These are phyloP conservation scores for Autographa gamma DNA, from an alignment of 2,888 invertebrate genomes.

Conservation along the genomic window DNA sequence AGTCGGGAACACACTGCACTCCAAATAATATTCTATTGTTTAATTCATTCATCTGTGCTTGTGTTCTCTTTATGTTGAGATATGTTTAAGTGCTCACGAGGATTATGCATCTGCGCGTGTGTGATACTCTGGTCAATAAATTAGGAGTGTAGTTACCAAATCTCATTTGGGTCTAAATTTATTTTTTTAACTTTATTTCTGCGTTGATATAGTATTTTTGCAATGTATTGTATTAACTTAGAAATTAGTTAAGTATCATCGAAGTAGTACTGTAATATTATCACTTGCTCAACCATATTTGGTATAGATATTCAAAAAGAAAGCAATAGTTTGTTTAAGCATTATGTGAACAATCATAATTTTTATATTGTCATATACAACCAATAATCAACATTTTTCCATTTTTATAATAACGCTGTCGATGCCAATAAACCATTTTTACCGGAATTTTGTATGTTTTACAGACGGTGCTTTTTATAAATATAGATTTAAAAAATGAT, in stretches of 20 bases:
- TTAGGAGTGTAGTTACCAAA: conserved; percentile 78
- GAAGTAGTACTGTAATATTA: conserved; percentile 71
- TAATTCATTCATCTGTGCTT: conserved; percentile 65
- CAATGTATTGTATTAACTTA: conserved; percentile 64
- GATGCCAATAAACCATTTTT: conserved; percentile 83
- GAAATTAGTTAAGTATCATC: conserved; percentile 68
- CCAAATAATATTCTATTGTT: conserved; percentile 55
- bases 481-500: conserved; percentile 76
- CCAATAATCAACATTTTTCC: conserved; percentile 74
- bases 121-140: conserved; percentile 69
- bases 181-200: conserved; percentile 60
- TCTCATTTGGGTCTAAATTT: conserved; percentile 67
- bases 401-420: conserved; percentile 82
- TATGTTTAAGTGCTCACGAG: conserved; percentile 65
- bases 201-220: conserved; percentile 63
- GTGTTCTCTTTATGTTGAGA: conserved; percentile 70
- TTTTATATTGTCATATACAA: conserved; percentile 80
- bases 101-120: conserved; percentile 62
- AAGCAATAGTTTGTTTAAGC: conserved; percentile 65
- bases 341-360: conserved; percentile 73
- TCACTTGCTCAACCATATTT: conserved; percentile 81
- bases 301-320: conserved; percentile 63
- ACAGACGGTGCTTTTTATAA: conserved; percentile 89
- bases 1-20: conserved; percentile 76
- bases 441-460: conserved; percentile 86